Base-by-base conservation (phyloP, 2,797 vertebrate species). In the Microcaecilia unicolor region DNA sequence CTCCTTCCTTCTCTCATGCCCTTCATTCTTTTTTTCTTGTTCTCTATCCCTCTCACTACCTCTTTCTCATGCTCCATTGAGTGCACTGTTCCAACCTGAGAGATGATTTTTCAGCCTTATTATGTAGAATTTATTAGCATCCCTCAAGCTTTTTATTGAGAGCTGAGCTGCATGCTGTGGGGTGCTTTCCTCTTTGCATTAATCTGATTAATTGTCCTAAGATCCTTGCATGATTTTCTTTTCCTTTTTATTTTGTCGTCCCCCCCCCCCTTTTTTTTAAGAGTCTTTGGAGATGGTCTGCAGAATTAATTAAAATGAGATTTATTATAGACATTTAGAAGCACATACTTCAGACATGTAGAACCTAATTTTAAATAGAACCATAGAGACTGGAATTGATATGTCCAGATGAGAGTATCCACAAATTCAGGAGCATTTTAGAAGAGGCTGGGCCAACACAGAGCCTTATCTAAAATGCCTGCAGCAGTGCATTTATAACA, bases 91-190 rank as follows among this genome's bases (percentile, higher is more conserved):
- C 28, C 60, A 14, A 9, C n/a, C 5, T 31, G 6, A 39, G 18
- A 41, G 12, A 28, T 14, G 25, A 8, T 28, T 42, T 43, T 41
- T 51, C 17, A 29, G 6, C 6, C 9, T 25, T 31, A 26, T 25
- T 31, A n/a, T 57, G 27, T 21, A 53, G 46, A 53, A 48, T 41
- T 51, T 51, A 31, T 23, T 10, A 22, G 21, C 36, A 31, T 9
- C 4, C 35, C 25, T 28, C 7, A 47, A 32, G 28, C 13, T 25
- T 47, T 18, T 14, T 12, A 2, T 25, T 48, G 34, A 31, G 13
- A 36, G 10, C 25, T 17, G 9, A 48, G 17, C 2, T 36, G 31
- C 48, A 34, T 37, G 52, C 11, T 45, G 21, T 45, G 22, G 21
- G 7, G 6, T 34, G 5, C 13, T 54, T 58, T 18, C 17, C 55